phyloP scores from a whole-genome alignment of 2,888 invertebrate species.

The Tetanocera ferruginea region DNA sequence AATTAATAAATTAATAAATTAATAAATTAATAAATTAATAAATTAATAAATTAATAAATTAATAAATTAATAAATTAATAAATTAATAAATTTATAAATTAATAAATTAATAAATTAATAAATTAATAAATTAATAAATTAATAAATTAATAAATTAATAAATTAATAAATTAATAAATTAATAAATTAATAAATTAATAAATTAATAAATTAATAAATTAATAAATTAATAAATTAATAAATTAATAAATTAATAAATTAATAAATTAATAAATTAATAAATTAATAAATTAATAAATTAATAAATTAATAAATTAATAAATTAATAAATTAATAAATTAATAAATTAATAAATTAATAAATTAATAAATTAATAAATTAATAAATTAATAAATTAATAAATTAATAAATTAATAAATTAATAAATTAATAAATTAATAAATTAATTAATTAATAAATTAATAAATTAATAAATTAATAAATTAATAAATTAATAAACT shows the following conservation, averaged over 20 bases:
- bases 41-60: no score
- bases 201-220: conserved; percentile 27
- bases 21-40: no score
- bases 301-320: conserved; percentile 26
- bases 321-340: conserved; percentile 27
- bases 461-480: conserved; percentile 27
- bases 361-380: conserved; percentile 27
- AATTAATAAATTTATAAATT: no score
- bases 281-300: conserved; percentile 27
- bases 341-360: conserved; percentile 27
- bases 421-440: conserved; percentile 27
- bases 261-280: conserved; percentile 27
- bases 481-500: conserved; percentile 35
- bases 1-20: no score
- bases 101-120: conserved; percentile 18
- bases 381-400: conserved; percentile 27
- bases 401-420: conserved; percentile 27
- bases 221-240: conserved; percentile 27
- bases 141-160: conserved; percentile 27
- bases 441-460: conserved; percentile 26
- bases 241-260: conserved; percentile 27
- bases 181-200: conserved; percentile 27
- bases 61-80: no score
- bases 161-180: conserved; percentile 27
- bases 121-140: conserved; percentile 27